Evolutionary conservation across 1,140 invertebrate genomes (phyloP), one percentile per base, ranked within the genome.

Genomic region (Camponotus pennsylvanicus): DNA sequence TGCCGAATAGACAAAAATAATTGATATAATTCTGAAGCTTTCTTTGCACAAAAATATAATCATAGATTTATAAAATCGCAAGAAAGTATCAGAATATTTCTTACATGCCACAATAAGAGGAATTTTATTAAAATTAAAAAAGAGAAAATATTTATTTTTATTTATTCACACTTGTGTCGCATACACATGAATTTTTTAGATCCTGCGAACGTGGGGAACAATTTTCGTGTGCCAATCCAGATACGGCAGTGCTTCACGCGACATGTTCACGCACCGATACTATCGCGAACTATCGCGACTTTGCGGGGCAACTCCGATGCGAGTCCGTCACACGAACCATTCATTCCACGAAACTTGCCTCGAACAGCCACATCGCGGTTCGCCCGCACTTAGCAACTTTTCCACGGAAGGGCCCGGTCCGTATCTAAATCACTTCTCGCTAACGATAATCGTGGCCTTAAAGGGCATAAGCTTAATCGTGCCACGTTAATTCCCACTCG

Each of bases 361-460:
- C 37, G 13, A 59, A 75, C 37, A 32, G 71, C 21, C 37, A 45
- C 3, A 52, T 52, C 42, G 76, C 73, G 57, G 69, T 83, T 73
- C 13, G 49, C 18, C 34, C 63, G 34, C 73, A 88, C 86, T 84
- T 69, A 49, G 3, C 70, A 86, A 89, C 76, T 89, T 89, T 77
- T 86, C 88, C 66, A 73, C 27, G 77, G 64, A 6, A 49, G 15
- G 27, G 32, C 11, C 21, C 11, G 45, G 49, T 32, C 27, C 86
- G 89, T 89, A 87, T 90, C 88, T 89, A 90, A 90, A 90, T 89
- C 89, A 90, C 89, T 90, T 90, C 88, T 69, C 85, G 85, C 89
- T 90, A 90, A 90, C 88, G 89, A 90, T 90, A 87, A 90, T 90
- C 88, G 87, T 79, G 85, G 86, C 80, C 88, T 80, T 42, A 86